These are phyloP conservation scores for Porites cylindrica DNA, from an alignment of 92 coral and sea anemone genomes.

Conservation along the genomic window DNA sequence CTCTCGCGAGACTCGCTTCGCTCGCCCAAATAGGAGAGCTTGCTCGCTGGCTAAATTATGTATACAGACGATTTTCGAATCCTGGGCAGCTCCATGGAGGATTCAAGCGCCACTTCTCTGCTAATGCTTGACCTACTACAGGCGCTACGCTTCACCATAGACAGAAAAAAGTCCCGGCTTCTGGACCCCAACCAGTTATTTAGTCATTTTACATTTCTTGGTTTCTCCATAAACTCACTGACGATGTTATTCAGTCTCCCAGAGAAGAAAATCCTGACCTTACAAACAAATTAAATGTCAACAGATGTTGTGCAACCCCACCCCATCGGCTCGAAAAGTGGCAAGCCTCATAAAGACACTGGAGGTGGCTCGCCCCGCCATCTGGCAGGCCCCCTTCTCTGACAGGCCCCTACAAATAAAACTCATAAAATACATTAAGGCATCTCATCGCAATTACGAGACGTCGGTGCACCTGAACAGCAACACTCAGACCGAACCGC, in stretches of 20 bases:
- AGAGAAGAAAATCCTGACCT: slow-evolving; percentile 6
- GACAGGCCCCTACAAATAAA: slow-evolving; percentile 41
- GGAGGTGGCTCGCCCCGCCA: slow-evolving; percentile 52
- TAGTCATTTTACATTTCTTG: not conserved
- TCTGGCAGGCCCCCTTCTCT: slow-evolving; percentile 49
- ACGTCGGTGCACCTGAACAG: not conserved
- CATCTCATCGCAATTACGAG: slow-evolving; percentile 43
- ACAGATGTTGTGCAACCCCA: not conserved
- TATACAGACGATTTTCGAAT: too few relatives aligned
- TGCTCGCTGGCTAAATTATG: not conserved
- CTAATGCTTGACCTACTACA: too few relatives aligned
- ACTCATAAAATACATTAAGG: slow-evolving; percentile 27
- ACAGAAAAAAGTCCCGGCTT: too few relatives aligned
- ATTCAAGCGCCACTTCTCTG: too few relatives aligned
- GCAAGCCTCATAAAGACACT: slow-evolving; percentile 20
- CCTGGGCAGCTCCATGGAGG: too few relatives aligned
- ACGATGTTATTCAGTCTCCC: not conserved
- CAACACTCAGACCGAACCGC: slow-evolving; percentile 26
- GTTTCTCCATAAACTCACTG: slow-evolving; percentile 8
- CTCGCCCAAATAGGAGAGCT: too few relatives aligned
- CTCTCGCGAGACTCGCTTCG: too few relatives aligned
- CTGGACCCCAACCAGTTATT: not conserved
- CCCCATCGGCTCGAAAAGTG: not conserved
- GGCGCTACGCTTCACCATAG: too few relatives aligned
- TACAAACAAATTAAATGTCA: not conserved